Conservation (phyloP, 2,888 invertebrate genomes). For the Polydrusus pterygomalis region DNA sequence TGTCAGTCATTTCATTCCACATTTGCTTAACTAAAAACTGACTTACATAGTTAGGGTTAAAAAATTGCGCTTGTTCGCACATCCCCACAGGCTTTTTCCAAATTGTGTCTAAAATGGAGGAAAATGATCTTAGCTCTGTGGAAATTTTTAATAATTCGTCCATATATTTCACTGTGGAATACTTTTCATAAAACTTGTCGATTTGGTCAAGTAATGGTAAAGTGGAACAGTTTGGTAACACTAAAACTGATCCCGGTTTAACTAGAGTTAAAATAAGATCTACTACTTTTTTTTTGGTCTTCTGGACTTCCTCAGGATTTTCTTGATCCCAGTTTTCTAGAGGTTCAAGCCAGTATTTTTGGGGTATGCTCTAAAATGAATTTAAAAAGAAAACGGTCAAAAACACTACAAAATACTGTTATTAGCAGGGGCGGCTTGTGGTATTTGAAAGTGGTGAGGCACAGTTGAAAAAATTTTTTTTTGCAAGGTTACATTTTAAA, state of each 20-base stretch:
- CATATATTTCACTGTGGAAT: constrained; percentile 39
- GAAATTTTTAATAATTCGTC: constrained; percentile 45
- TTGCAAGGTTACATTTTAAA: too few relatives aligned
- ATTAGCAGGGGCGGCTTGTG: too few relatives aligned
- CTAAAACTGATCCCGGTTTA: constrained; percentile 45
- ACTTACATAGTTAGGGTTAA: constrained; percentile 47
- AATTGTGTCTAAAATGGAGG: constrained; percentile 46
- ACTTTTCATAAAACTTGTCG: constrained; percentile 29
- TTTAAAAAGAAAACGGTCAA: neutral
- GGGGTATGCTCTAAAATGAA: constrained; percentile 54
- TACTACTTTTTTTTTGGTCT: constrained; percentile 32
- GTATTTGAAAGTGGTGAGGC: too few relatives aligned
- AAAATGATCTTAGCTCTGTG: constrained; percentile 26
- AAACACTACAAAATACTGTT: too few relatives aligned
- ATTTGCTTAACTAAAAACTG: constrained; percentile 49
- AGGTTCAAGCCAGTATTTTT: constrained; percentile 54
- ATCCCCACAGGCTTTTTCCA: constrained; percentile 47
- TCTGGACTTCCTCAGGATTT: constrained; percentile 37
- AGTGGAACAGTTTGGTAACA: constrained; percentile 43
- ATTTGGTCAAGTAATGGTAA: constrained; percentile 38
- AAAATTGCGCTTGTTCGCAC: constrained; percentile 54
- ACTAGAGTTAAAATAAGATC: constrained; percentile 39
- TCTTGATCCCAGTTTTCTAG: constrained; percentile 41
- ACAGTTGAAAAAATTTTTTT: too few relatives aligned
- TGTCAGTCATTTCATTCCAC: constrained; percentile 44